These are phyloP conservation scores for Cerastoderma edule DNA, from an alignment of 2,888 invertebrate genomes.

Conservation along the genomic window DNA sequence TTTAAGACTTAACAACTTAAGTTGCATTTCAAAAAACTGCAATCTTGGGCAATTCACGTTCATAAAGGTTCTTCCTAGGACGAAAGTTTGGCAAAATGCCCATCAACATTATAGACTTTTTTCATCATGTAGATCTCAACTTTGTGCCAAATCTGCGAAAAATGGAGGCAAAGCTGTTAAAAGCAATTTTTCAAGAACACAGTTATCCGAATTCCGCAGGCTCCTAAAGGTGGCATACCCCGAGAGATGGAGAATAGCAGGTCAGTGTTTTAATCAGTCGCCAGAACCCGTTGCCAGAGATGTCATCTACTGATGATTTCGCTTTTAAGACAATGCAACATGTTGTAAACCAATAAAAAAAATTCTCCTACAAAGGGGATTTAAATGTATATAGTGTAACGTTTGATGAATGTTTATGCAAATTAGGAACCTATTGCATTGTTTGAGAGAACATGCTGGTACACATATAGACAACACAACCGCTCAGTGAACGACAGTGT, in stretches of 20 bases:
- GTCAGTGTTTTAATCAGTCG: no score
- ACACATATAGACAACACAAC: no score
- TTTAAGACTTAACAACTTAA: not conserved
- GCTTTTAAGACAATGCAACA: no score
- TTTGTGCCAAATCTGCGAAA: slow-evolving; percentile 8
- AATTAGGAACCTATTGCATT: no score
- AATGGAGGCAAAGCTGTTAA: not conserved
- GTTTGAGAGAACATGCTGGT: no score
- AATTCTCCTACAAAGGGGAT: not conserved
- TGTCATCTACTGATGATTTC: no score
- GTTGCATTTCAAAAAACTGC: not conserved
- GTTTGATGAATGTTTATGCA: no score
- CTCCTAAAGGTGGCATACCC: slow-evolving; percentile 69
- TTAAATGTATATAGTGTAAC: no score
- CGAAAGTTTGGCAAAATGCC: not conserved
- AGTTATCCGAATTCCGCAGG: slow-evolving; percentile 63
- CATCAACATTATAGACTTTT: slow-evolving; percentile 7
- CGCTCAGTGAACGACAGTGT: no score
- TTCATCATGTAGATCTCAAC: slow-evolving; percentile 12
- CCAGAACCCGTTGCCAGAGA: no score
- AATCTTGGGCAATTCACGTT: not conserved
- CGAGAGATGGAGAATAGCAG: slow-evolving; percentile 75
- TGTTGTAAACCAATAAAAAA: no score
- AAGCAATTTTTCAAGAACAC: slow-evolving; percentile 38
- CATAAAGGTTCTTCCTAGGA: not conserved